These are phyloP conservation scores for Capitella teleta DNA, from an alignment of 1,140 invertebrate species.

Conservation along the genomic window DNA sequence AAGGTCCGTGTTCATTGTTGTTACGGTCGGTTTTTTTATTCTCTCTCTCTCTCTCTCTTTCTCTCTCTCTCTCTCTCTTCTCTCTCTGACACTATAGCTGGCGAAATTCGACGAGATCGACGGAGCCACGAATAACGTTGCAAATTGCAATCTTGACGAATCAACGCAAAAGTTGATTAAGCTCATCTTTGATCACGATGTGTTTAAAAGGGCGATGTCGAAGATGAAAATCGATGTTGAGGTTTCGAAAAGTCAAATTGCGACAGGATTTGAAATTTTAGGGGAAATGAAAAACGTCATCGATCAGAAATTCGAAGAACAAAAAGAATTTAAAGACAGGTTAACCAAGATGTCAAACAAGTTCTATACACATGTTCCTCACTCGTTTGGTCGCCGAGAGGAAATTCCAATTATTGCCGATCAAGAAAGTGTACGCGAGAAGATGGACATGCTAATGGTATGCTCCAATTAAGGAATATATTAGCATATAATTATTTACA, in stretches of 20 bases:
- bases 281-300: constrained; percentile 42
- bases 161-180: constrained; percentile 38
- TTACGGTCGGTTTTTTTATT: too few relatives aligned
- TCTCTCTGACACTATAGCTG: too few relatives aligned
- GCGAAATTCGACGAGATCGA: constrained; percentile 1
- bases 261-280: constrained; percentile 44
- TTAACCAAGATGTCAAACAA: constrained; percentile 30
- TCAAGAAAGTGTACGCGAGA: constrained; percentile 31
- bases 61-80: too few relatives aligned
- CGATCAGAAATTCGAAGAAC: constrained; percentile 21
- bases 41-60: too few relatives aligned
- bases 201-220: constrained; percentile 42
- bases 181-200: constrained; percentile 43
- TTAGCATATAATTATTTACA: too few relatives aligned
- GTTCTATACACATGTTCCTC: constrained; percentile 46
- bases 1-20: too few relatives aligned
- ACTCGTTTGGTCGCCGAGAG: constrained; percentile 42
- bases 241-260: constrained; percentile 44
- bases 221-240: constrained; percentile 43
- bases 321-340: too few relatives aligned
- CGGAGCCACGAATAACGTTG: background rate
- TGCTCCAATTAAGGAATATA: too few relatives aligned
- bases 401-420: constrained; percentile 34
- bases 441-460: constrained; percentile 44
- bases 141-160: constrained; percentile 20